phyloP scores from a whole-genome alignment of 1,140 invertebrate species.

The Spodoptera litura region DNA sequence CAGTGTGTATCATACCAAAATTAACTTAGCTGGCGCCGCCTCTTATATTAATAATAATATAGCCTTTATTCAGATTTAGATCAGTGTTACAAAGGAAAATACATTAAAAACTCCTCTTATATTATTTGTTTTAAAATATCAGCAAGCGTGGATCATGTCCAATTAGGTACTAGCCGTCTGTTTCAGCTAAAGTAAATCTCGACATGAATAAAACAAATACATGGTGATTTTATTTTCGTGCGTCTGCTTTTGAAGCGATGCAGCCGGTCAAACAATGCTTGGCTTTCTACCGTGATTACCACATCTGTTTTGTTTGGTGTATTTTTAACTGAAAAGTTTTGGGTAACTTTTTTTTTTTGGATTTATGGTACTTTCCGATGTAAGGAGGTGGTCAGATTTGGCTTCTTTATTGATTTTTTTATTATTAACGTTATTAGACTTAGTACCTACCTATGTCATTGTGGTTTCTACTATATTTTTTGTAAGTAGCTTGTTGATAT shows the following conservation, averaged over 20 bases:
- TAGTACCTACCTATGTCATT: no score
- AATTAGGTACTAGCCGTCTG: slow-evolving; percentile 26
- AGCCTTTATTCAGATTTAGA: no score
- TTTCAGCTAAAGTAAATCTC: slow-evolving; percentile 22
- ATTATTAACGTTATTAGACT: no score
- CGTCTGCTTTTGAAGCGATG: not conserved
- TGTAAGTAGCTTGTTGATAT: no score
- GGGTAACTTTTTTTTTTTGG: not conserved
- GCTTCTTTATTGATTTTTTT: no score
- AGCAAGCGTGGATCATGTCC: slow-evolving; percentile 39
- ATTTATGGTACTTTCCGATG: not conserved
- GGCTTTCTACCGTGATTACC: not conserved
- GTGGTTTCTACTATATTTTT: no score
- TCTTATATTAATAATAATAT: no score
- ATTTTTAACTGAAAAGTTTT: not conserved
- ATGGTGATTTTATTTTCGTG: slow-evolving; percentile 15
- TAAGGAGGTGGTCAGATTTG: not conserved
- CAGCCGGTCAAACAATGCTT: no score
- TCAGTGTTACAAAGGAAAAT: no score
- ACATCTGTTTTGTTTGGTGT: not conserved
- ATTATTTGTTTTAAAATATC: slow-evolving; percentile 44
- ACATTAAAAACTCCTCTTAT: no score
- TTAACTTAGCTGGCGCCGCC: slow-evolving; percentile 41
- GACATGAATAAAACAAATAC: slow-evolving; percentile 27
- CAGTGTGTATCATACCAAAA: slow-evolving; percentile 33